phyloP scores from a whole-genome alignment of 2,113 vertebrate species.

The Oreocharis arfaki region DNA sequence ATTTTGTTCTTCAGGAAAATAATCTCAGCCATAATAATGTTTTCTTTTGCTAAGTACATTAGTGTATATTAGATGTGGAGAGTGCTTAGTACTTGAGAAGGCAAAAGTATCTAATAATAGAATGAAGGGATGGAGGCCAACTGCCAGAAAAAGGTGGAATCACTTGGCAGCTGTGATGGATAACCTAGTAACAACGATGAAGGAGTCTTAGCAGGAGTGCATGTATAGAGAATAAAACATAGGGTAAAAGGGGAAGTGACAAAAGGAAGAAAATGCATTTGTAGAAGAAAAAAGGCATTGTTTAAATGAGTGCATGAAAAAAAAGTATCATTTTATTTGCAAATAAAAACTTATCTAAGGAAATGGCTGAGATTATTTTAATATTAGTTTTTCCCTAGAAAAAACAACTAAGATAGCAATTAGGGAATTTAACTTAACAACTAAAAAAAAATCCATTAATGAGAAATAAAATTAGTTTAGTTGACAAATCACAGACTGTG shows the following conservation, averaged over 20 bases:
- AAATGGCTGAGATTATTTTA: not conserved
- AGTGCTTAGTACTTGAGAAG: not conserved
- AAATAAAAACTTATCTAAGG: not conserved
- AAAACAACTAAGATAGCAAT: not conserved
- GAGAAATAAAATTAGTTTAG: not conserved
- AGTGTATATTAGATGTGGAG: not conserved
- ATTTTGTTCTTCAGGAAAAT: not conserved
- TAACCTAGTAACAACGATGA: constrained; percentile 52
- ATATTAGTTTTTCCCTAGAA: not conserved
- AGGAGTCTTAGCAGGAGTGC: constrained; percentile 22
- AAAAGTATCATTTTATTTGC: not conserved
- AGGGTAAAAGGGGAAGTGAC: not conserved
- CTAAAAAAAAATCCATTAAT: not conserved
- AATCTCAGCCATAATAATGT: not conserved
- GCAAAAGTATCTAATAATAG: constrained; percentile 15
- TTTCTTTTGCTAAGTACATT: not conserved
- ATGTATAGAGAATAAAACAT: constrained; percentile 9
- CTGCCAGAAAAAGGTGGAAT: not conserved
- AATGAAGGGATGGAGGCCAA: not conserved
- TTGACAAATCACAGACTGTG: not conserved
- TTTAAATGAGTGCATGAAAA: not conserved
- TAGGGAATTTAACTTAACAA: not conserved
- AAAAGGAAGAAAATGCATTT: not conserved
- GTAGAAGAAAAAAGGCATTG: not conserved
- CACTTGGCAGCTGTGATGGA: constrained; percentile 42